These are phyloP conservation scores for Stichodactyla mertensii DNA, from an alignment of 64 coral and sea anemone species.

Conservation along the genomic window DNA sequence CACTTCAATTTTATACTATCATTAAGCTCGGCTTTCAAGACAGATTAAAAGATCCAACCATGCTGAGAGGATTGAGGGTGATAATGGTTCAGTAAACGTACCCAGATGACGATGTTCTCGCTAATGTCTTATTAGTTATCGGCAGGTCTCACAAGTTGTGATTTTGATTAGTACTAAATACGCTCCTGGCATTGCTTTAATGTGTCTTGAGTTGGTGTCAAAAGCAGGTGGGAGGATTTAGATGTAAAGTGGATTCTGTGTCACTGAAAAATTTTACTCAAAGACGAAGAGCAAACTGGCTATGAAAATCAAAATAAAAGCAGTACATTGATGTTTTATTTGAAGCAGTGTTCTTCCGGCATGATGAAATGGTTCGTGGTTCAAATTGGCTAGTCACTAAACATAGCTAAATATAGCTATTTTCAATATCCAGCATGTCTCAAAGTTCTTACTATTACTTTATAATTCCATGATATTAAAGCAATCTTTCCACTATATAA, in stretches of 20 bases:
- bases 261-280: not conserved
- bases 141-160: not conserved
- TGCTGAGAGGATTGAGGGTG: not conserved
- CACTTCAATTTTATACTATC: not conserved
- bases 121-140: not conserved
- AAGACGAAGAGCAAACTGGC: not conserved
- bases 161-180: not conserved
- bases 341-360: too few species aligned
- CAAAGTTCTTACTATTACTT: too few species aligned
- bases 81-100: not conserved
- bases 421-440: too few species aligned
- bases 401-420: too few species aligned
- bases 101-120: constrained; percentile 5
- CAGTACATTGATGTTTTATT: too few species aligned
- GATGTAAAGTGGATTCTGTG: not conserved
- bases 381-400: too few species aligned
- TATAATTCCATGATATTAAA: too few species aligned
- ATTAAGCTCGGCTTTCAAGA: not conserved
- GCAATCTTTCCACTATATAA: too few species aligned
- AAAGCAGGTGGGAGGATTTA: not conserved
- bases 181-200: not conserved
- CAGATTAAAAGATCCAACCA: not conserved
- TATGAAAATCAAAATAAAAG: too few species aligned
- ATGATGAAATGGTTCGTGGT: too few species aligned
- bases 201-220: not conserved